phyloP scores from a whole-genome alignment of 2,113 vertebrate genomes.

The Pachycephala philippinensis region DNA sequence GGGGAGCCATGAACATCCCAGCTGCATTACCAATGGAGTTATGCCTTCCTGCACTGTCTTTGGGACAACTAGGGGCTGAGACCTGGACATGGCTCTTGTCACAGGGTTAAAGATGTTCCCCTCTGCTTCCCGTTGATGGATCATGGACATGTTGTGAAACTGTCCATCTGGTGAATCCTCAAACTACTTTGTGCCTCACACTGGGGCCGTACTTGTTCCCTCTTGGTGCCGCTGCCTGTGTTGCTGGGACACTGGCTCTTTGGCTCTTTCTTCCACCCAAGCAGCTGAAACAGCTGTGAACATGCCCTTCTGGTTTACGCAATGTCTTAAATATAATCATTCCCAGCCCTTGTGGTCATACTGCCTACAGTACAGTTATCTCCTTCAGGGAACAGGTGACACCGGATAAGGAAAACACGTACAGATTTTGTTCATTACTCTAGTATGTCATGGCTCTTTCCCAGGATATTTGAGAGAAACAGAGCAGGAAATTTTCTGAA shows the following conservation, averaged over 20 bases:
- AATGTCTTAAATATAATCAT: background rate
- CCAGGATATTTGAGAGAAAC: background rate
- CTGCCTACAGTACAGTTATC: background rate
- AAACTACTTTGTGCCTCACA: background rate
- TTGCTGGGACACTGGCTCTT: rapidly evolving
- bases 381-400: background rate
- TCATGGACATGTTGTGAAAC: background rate
- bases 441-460: background rate
- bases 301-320: background rate
- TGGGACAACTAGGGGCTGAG: background rate
- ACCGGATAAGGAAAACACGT: background rate
- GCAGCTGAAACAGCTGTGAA: background rate
- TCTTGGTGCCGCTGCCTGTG: background rate
- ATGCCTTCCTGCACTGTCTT: background rate
- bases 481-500: background rate
- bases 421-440: background rate
- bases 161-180: background rate
- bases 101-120: background rate
- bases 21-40: background rate
- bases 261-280: background rate
- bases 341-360: background rate
- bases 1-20: background rate
- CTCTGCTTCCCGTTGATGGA: background rate
- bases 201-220: rapidly evolving
- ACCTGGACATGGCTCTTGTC: background rate